phyloP scores from a whole-genome alignment of 2,113 vertebrate genomes.

The Trinectes maculatus region DNA sequence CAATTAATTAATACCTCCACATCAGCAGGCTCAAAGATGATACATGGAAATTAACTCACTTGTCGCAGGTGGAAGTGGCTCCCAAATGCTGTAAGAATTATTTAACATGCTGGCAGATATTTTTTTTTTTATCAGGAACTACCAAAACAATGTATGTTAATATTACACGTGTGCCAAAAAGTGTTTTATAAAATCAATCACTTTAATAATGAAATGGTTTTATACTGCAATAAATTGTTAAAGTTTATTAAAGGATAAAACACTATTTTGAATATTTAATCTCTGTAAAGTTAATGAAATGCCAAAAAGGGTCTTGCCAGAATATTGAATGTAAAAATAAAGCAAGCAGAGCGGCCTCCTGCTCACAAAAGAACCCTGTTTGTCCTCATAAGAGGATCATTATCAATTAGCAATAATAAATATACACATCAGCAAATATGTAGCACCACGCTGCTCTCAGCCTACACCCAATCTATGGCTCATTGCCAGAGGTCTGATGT shows the following conservation, averaged over 20 bases:
- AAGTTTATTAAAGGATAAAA: slow-evolving; percentile 6
- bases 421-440: neutral
- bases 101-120: slow-evolving; percentile 23
- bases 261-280: slow-evolving; percentile 27
- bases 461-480: slow-evolving; percentile 6
- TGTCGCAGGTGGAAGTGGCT: slow-evolving; percentile 3
- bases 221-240: slow-evolving; percentile 16
- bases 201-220: slow-evolving; percentile 35
- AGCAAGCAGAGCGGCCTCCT: neutral
- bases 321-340: slow-evolving; percentile 51
- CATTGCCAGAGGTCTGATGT: slow-evolving; percentile 6
- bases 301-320: slow-evolving; percentile 27
- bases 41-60: slow-evolving; percentile 34
- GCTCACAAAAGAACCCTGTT: slow-evolving; percentile 1
- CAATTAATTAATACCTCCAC: slow-evolving; percentile 19
- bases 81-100: slow-evolving; percentile 26
- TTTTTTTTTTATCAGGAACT: neutral
- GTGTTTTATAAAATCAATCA: slow-evolving; percentile 5
- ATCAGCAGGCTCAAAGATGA: slow-evolving; percentile 31
- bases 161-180: slow-evolving; percentile 33
- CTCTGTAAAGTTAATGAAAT: slow-evolving; percentile 10
- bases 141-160: slow-evolving; percentile 16
- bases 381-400: neutral
- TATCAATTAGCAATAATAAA: slow-evolving; percentile 15
- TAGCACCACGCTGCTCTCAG: neutral